Evolutionary conservation across 2,888 invertebrate species (phyloP).

Genomic region (Drosophila eohydei): DNA sequence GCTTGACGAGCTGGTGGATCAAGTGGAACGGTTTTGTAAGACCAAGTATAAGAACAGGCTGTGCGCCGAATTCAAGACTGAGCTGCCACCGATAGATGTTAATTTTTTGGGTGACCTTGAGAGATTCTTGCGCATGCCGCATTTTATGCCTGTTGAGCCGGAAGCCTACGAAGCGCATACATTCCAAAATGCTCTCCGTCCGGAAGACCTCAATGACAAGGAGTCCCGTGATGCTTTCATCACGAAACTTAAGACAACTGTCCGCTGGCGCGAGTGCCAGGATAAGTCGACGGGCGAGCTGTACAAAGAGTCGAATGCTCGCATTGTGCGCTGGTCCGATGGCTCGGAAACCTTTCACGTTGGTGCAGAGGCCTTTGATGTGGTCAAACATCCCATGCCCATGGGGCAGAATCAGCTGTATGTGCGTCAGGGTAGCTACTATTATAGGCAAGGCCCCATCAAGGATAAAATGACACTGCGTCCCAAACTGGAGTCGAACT

Average conservation of each 20-base stretch:
- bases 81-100: constrained; percentile 14
- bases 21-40: constrained; percentile 2
- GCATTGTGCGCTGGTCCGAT: constrained; percentile 58
- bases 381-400: constrained; percentile 29
- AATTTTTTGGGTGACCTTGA: constrained; percentile 2
- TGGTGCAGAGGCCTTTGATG: constrained; percentile 58
- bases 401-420: constrained; percentile 34
- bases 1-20: background rate
- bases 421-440: constrained; percentile 36
- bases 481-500: constrained; percentile 50
- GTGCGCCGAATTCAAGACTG: constrained; percentile 35
- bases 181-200: background rate
- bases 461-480: constrained; percentile 50
- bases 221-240: constrained; percentile 32
- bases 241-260: constrained; percentile 32
- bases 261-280: constrained; percentile 55
- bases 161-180: constrained; percentile 17
- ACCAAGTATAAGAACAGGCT: constrained; percentile 20
- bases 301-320: constrained; percentile 51
- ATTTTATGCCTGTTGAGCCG: constrained; percentile 34
- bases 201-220: constrained; percentile 26
- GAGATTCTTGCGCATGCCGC: constrained; percentile 37
- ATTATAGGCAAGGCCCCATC: constrained; percentile 28
- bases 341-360: constrained; percentile 60
- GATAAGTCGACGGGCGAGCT: constrained; percentile 21